Conservation (phyloP, 2,888 invertebrate species). For the Dasypogon diadema region DNA sequence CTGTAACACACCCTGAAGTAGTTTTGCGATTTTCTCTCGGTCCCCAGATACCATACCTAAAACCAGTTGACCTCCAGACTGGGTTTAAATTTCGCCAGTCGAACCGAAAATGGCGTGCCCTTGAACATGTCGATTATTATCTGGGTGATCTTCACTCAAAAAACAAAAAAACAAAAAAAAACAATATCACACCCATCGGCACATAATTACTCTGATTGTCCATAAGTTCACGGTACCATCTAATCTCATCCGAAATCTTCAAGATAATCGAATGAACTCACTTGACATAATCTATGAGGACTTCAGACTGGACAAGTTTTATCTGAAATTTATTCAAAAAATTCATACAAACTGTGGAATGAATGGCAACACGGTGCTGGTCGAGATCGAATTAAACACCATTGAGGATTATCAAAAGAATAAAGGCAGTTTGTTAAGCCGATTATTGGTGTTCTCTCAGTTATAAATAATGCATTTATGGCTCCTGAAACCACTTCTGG, state of each 20-base stretch:
- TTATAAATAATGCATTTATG: constrained; percentile 25
- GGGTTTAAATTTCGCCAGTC: constrained; percentile 17
- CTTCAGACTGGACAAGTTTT: constrained; percentile 15
- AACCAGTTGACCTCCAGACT: constrained; percentile 36
- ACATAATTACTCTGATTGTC: constrained; percentile 2
- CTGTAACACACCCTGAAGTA: neutral
- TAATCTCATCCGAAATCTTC: neutral
- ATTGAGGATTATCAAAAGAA: neutral
- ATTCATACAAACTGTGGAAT: constrained; percentile 8
- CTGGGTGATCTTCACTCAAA: neutral
- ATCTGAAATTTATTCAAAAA: constrained; percentile 30
- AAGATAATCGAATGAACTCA: neutral
- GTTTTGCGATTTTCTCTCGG: neutral
- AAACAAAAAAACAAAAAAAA: no score
- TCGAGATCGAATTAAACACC: neutral
- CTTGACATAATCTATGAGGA: neutral
- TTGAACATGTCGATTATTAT: constrained; percentile 3
- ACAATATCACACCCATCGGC: neutral
- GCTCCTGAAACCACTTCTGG: constrained; percentile 21
- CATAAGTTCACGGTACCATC: neutral
- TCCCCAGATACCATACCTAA: neutral
- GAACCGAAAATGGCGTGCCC: constrained; percentile 1
- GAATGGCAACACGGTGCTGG: neutral
- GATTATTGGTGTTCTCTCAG: constrained; percentile 19
- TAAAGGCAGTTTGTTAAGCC: constrained; percentile 1